Base-by-base conservation (phyloP, 2,113 vertebrate species). In the Tringa solitaria region DNA sequence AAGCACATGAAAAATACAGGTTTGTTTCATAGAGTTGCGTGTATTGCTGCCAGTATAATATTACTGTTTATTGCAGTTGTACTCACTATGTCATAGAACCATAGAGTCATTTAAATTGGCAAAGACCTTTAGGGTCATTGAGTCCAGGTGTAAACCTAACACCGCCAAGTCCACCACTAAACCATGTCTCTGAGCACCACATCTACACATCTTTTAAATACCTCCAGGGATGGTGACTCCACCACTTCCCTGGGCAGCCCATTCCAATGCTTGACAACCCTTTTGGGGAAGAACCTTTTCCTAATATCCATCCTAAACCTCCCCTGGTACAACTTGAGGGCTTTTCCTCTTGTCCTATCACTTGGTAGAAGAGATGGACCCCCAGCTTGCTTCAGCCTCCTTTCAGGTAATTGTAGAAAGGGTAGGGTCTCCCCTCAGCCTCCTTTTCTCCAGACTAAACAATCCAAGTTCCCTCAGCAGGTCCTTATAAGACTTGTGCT, bases 341-440 rank as follows among this genome's bases (percentile, higher is more conserved):
- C 0, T 3, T 73, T 84, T 84, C 4, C 3, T 63, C 12, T 50
- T 10, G 3, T 75, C 8, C 2, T 45, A 4, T 61, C 10, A 0
- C n/a, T 18, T 78, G 18, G 8, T 18, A 56, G 6, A 32, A 65
- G 10, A 50, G 43, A 24, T 9, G 4, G 0, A 10, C 5, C 2
- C 3, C 1, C 9, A 21, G 14, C 10, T 54, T 0, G 0, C 26
- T 14, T 27, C 16, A 69, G 1, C 37, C 32, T 53, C 23, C 48
- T 33, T 45, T 78, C 46, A 45, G 33, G 26, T 8, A 32, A 21
- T 18, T 61, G 4, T 33, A 41, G 48, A 27, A 27, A 19, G 22
- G 0, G 7, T 14, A 12, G 35, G 32, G 19, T 37, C 32, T 46
- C 19, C 26, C 11, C 12, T 67, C 12, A 37, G 21, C 27, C 27